Evolutionary conservation across 2,888 invertebrate genomes (phyloP).

Genomic region (Bembecia ichneumoniformis): DNA sequence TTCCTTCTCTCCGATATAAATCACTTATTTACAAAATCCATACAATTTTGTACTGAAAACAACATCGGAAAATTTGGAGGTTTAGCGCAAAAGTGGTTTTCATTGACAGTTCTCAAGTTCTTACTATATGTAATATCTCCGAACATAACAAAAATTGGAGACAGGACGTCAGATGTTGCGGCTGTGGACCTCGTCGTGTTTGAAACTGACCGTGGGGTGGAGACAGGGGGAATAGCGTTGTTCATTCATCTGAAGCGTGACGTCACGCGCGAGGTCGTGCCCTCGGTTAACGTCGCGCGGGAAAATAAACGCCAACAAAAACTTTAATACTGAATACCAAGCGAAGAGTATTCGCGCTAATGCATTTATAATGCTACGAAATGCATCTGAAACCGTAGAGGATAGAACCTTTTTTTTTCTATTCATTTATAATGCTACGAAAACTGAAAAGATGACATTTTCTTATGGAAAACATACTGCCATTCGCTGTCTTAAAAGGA

Average conservation of each 20-base stretch:
- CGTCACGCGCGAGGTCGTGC: slow-evolving; percentile 61
- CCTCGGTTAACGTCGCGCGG: slow-evolving; percentile 34
- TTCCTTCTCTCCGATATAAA: too few relatives aligned
- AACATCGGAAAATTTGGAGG: too few relatives aligned
- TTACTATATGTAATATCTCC: not conserved
- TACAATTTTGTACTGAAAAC: too few relatives aligned
- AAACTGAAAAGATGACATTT: not conserved
- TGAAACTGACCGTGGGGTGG: slow-evolving; percentile 38
- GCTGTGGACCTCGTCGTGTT: slow-evolving; percentile 32
- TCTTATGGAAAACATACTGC: too few relatives aligned
- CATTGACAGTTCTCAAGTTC: not conserved
- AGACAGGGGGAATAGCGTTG: slow-evolving; percentile 32
- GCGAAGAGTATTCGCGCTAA: slow-evolving; percentile 23
- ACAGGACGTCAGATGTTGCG: slow-evolving; percentile 38
- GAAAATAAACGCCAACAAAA: slow-evolving; percentile 34
- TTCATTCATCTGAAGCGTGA: slow-evolving; percentile 63
- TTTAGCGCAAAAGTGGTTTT: too few relatives aligned
- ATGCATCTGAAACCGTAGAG: not conserved
- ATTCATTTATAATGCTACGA: slow-evolving; percentile 45
- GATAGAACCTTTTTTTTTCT: too few relatives aligned
- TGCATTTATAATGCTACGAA: slow-evolving; percentile 43
- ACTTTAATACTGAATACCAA: slow-evolving; percentile 15
- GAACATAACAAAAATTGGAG: slow-evolving; percentile 10
- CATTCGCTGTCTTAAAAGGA: too few relatives aligned
- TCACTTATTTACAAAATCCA: too few relatives aligned